Base-by-base conservation (phyloP, 2,888 invertebrate genomes). In the Tetragnatha montana region DNA sequence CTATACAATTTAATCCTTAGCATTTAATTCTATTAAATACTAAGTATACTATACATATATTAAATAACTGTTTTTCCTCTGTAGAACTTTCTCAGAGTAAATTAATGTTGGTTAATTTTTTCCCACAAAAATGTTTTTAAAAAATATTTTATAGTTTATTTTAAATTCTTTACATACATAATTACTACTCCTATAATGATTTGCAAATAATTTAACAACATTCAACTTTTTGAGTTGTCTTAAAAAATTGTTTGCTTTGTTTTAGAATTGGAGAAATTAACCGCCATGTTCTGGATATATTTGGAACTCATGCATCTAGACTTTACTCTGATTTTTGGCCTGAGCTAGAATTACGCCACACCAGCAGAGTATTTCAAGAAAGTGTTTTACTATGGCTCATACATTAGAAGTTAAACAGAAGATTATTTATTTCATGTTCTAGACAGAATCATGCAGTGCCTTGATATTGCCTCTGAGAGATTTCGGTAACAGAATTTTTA, bases 311-410 rank as follows among this genome's bases (percentile, higher is more conserved):
- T 86, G 86, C 92, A 47, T 92, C 92, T 17, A 88, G 81, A 68
- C 83, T 92, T 10, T 92, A 91, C 68, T 88, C 91, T 14, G 75
- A 91, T 70, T 92, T 89, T 75, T 87, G 91, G 75, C 92, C 92
- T 7, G 89, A 89, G 10, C 76, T 91, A 35, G 92, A 92, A 73
- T 51, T 92, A 1, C 73, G 79, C 14, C 88, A 85, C 71, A 92
- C 91, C 14, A 92, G 91, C 14, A 22, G 90, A 70, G 81, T 90
- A 17, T 92, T 92, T 68, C 91, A 92, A 79, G 92, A 92, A 85
- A 90, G 91, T 21, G 91, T 92, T 8, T 71, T 92, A 19, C 73
- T 92, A 6, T 92, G 92, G 92, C 60, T 92, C 14, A 91, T 92
- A 86, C 71, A 87, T 49, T 91, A 50, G 86, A 70, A 19, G 6